Base-by-base conservation (phyloP, 2,797 vertebrate genomes). In the Tachyglossus aculeatus region DNA sequence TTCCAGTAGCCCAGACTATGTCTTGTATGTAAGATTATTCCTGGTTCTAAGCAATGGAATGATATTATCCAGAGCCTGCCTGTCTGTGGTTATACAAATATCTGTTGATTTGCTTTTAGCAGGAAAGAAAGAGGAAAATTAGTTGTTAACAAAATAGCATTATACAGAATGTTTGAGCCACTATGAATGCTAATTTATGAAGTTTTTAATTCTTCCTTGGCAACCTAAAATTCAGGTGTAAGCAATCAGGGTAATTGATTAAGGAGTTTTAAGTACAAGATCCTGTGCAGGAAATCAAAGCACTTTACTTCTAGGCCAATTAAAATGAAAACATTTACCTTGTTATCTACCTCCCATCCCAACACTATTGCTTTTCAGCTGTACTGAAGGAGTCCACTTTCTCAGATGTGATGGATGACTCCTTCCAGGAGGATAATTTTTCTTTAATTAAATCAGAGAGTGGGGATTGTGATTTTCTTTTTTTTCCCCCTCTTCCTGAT, bases 331-430 rank as follows among this genome's bases (percentile, higher is more conserved):
- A 29, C 47, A 24, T 39, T 4, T 25, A 7, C 19, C 59, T 47
- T 15, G 29, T 50, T 68, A 27, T 34, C 21, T 48, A 16, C 22
- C 45, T 44, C 13, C 38, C 27, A 55, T n/a, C 34, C 51, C 38
- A 47, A 32, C 2, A 2, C 5, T 66, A 0, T 73, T 62, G 6
- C 71, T 69, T 67, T 67, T 37, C 66, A 41, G 50, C 15, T 67
- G 60, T 65, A 40, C 25, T 61, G 21, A 57, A 73, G 22, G 32
- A 19, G 27, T 41, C 33, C 39, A 14, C 24, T 31, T 40, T 64
- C 40, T 75, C 54, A 55, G 47, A 48, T 48, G 21, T 44, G 31
- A 44, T 63, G 14, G 24, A 7, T 81, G 41, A 53, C 74, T 68
- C 77, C 22, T 19, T 68, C 15, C 69, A 57, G 32, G 0, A 34